Conservation (phyloP, 2,888 invertebrate species). For the Melanotus villosus region DNA sequence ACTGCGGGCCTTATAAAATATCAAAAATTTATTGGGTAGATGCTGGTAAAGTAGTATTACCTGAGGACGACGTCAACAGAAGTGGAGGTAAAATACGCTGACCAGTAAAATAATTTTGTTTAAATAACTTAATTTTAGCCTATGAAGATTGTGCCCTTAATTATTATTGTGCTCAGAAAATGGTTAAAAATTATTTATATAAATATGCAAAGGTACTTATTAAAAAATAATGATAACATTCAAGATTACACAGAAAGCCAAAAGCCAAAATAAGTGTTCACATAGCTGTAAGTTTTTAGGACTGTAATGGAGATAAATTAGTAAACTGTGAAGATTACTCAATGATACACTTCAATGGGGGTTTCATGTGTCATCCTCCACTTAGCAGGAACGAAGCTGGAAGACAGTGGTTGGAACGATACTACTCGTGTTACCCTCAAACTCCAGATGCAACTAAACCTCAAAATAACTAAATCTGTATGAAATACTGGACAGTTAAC, state of each 20-base stretch:
- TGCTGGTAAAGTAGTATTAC: constrained; percentile 73
- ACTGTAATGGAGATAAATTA: constrained; percentile 84
- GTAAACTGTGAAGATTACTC: constrained; percentile 86
- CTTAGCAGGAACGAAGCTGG: constrained; percentile 62
- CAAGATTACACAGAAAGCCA: too few species aligned
- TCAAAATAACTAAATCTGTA: too few species aligned
- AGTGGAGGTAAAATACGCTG: constrained; percentile 64
- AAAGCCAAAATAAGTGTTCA: too few species aligned
- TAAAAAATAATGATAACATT: not conserved
- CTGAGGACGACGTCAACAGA: constrained; percentile 72
- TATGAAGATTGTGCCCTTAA: constrained; percentile 76
- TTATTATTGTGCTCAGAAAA: constrained; percentile 72
- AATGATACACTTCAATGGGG: constrained; percentile 69
- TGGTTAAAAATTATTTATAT: constrained; percentile 74
- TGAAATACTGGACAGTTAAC: not conserved
- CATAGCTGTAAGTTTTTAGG: too few species aligned
- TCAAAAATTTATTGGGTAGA: constrained; percentile 78
- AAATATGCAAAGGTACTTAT: constrained; percentile 72
- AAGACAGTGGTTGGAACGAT: not conserved
- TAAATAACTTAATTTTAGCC: constrained; percentile 65
- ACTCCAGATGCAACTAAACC: not conserved
- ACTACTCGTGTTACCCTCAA: not conserved
- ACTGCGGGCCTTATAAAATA: constrained; percentile 77
- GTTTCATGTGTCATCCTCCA: constrained; percentile 78
- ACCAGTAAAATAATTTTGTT: not conserved